Evolutionary conservation across 2,888 invertebrate species (phyloP).

Genomic region (Cryptocephalus moraei): DNA sequence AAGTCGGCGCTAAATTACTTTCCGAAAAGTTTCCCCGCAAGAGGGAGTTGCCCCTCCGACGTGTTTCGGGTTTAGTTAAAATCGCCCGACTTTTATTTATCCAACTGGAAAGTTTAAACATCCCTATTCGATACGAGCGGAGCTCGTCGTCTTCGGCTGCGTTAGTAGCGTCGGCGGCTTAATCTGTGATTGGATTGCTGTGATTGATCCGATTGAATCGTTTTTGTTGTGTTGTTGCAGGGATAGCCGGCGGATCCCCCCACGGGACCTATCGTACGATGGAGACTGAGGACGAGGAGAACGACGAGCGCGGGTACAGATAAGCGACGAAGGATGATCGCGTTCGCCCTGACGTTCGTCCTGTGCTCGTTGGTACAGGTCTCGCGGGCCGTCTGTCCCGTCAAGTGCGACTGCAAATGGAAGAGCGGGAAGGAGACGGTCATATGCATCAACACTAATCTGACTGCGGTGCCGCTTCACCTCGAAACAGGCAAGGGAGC

Average conservation of each 20-base stretch:
- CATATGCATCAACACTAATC: constrained; percentile 65
- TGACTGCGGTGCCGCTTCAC: constrained; percentile 61
- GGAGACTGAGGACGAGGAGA: constrained; percentile 21
- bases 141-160: background rate
- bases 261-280: constrained; percentile 9
- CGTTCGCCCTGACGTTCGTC: constrained; percentile 19
- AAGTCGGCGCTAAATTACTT: background rate
- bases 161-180: background rate
- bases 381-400: constrained; percentile 54
- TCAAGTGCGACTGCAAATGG: constrained; percentile 81
- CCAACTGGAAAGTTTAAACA: background rate
- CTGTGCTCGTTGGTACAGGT: constrained; percentile 36
- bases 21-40: constrained; percentile 1
- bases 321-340: constrained; percentile 3
- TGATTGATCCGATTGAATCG: background rate
- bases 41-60: background rate
- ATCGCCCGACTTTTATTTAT: constrained; percentile 3
- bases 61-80: constrained; percentile 1
- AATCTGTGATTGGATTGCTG: background rate
- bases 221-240: constrained; percentile 2
- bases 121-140: too few species aligned
- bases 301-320: constrained; percentile 17
- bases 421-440: constrained; percentile 80
- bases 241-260: background rate
- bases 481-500: constrained; percentile 54